phyloP scores from a whole-genome alignment of 2,797 vertebrate species.

The Acipenser transmontanus region DNA sequence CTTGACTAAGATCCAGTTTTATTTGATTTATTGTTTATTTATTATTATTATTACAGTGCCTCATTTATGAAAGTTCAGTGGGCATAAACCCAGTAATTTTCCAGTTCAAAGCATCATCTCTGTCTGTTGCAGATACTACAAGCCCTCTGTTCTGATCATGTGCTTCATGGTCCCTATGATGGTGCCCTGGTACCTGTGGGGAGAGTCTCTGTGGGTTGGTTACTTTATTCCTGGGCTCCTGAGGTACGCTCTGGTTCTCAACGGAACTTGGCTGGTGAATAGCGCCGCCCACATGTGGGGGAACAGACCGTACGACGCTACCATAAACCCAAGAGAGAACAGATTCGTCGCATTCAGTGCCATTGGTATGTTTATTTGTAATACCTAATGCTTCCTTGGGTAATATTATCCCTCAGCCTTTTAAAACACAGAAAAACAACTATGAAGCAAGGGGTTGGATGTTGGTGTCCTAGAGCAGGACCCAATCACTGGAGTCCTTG shows the following conservation, averaged over 20 bases:
- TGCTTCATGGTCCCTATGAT: constrained; percentile 78
- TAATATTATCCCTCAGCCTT: neutral
- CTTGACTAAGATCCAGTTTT: too few relatives aligned
- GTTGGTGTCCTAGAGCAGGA: too few relatives aligned
- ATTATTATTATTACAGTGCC: too few relatives aligned
- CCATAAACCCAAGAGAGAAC: constrained; percentile 89
- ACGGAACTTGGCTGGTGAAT: constrained; percentile 92
- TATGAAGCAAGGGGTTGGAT: too few relatives aligned
- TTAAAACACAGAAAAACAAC: too few relatives aligned
- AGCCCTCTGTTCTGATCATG: constrained; percentile 71
- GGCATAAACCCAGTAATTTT: constrained; percentile 7
- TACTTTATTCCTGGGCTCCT: constrained; percentile 75
- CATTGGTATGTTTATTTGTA: constrained; percentile 59
- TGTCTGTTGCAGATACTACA: constrained; percentile 70
- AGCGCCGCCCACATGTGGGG: constrained; percentile 94
- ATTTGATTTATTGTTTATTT: too few relatives aligned
- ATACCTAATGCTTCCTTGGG: neutral
- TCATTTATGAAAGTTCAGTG: too few relatives aligned
- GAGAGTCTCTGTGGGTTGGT: constrained; percentile 69
- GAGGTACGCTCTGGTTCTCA: constrained; percentile 77
- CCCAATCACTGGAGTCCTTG: too few relatives aligned
- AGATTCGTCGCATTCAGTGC: constrained; percentile 81
- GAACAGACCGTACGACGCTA: constrained; percentile 79
- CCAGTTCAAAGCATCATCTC: neutral
- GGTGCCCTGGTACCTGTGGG: constrained; percentile 87